Evolutionary conservation across 2,888 invertebrate genomes (phyloP).

Genomic region (Cepaea hortensis): DNA sequence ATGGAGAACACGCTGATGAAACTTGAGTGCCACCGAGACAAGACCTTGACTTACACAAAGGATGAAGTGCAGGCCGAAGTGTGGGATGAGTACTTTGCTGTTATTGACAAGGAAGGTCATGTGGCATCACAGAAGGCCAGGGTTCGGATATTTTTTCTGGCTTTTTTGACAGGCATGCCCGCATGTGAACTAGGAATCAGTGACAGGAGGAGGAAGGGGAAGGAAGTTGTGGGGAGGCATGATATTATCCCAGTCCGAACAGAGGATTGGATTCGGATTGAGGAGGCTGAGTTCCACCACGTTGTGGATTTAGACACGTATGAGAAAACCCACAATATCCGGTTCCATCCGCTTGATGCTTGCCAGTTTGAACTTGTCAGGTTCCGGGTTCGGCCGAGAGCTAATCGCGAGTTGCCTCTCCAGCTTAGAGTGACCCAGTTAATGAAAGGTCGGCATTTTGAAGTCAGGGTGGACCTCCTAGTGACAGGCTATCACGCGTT

Average conservation of each 20-base stretch:
- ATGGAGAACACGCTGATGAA: constrained; percentile 90
- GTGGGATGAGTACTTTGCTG: constrained; percentile 75
- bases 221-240: constrained; percentile 98
- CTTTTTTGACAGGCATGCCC: constrained; percentile 94
- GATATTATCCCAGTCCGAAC: constrained; percentile 95
- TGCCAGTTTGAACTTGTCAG: constrained; percentile 97
- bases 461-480: constrained; percentile 94
- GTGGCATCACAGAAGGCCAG: constrained; percentile 87
- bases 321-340: constrained; percentile 79
- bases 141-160: constrained; percentile 95
- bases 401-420: constrained; percentile 91
- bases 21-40: constrained; percentile 71
- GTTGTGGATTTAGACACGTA: constrained; percentile 95
- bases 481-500: constrained; percentile 98
- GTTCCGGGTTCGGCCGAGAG: constrained; percentile 88
- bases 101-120: constrained; percentile 73
- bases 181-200: constrained; percentile 97
- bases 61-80: constrained; percentile 76
- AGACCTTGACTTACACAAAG: constrained; percentile 74
- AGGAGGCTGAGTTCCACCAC: constrained; percentile 94
- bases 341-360: constrained; percentile 91
- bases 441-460: constrained; percentile 82
- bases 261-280: constrained; percentile 98
- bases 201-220: constrained; percentile 97
- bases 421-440: constrained; percentile 91